Conservation (phyloP, 2,888 invertebrate genomes). For the Micoletzkya japonica region DNA sequence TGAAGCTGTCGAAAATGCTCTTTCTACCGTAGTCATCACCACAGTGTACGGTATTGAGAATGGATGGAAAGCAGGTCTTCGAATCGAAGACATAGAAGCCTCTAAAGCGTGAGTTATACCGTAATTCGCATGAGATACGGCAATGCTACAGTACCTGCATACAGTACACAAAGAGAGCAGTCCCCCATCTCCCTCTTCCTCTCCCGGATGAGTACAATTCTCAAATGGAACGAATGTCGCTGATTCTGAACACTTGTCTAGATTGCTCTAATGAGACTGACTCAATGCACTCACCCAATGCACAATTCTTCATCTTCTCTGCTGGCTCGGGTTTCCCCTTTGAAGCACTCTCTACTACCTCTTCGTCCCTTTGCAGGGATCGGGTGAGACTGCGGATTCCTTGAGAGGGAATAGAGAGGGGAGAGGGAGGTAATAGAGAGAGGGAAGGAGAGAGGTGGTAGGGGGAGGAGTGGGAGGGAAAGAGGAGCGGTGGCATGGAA, state of each 20-base stretch:
- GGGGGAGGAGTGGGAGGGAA: background rate
- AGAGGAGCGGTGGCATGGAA: background rate
- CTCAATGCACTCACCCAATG: conserved; percentile 9
- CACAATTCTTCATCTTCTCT: background rate
- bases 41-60: conserved; percentile 57
- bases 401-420: background rate
- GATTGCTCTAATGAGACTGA: background rate
- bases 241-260: background rate
- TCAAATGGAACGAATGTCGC: conserved; percentile 9
- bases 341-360: background rate
- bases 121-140: background rate
- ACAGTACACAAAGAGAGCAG: background rate
- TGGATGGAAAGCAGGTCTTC: conserved; percentile 52
- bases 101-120: background rate
- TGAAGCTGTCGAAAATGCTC: conserved; percentile 20
- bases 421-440: background rate
- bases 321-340: conserved; percentile 6
- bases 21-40: conserved; percentile 17
- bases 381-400: background rate
- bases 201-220: conserved; percentile 19
- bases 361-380: background rate
- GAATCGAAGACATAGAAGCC: conserved; percentile 10
- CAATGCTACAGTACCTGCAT: conserved; percentile 7
- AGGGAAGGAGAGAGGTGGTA: background rate
- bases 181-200: conserved; percentile 2